Base-by-base conservation (phyloP, 2,888 invertebrate genomes). In the Amblyjoppa fuscipennis region DNA sequence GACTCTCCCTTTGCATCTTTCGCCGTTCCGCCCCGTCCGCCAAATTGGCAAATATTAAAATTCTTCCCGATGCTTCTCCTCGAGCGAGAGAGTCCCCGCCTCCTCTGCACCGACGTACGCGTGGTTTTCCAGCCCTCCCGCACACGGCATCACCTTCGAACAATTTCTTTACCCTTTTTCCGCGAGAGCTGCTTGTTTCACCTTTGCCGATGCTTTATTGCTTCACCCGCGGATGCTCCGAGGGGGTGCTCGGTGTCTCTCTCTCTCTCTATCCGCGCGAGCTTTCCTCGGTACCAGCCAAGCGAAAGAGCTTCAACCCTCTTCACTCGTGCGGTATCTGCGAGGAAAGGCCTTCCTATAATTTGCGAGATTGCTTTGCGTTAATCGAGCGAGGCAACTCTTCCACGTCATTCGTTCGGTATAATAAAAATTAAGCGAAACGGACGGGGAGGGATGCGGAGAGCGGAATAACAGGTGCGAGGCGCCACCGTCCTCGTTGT, bases 11-110 rank as follows among this genome's bases (percentile, higher is more conserved):
- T 90, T 89, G 87, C 88, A 88, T 90, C 88, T 88, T 89, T 88
- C 88, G 87, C 87, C 87, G 81, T 31, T 64, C 16, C 83, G 89
- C 88, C 87, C 87, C 82, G 61, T 34, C 16, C 83, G 89, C 89
- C 89, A 92, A 92, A 92, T 92, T 91, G 92, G 91, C 90, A 89
- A 92, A 92, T 92, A 92, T 92, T 92, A 92, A 92, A 92, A 92
- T 92, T 92, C 92, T 92, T 92, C 89, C 89, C 89, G 66, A 56
- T 78, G 16, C 56, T 75, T 51, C 45, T 75, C 51, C 45, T 38
- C 69, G 74, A 16, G 28, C 68, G 20, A 69, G 74, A 20, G 68
- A 38, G 76, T 80, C 53, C 38, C 53, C 53, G 31, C 49, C 64
- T 73, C 71, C 71, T 68, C 16, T 25, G 7, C 41, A 34, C 77